Percentiles rank a stretch among this genome's conserved stretches.
phyloP scores from a whole-genome alignment of 2,113 vertebrate genomes.

The Gallinago media region DNA sequence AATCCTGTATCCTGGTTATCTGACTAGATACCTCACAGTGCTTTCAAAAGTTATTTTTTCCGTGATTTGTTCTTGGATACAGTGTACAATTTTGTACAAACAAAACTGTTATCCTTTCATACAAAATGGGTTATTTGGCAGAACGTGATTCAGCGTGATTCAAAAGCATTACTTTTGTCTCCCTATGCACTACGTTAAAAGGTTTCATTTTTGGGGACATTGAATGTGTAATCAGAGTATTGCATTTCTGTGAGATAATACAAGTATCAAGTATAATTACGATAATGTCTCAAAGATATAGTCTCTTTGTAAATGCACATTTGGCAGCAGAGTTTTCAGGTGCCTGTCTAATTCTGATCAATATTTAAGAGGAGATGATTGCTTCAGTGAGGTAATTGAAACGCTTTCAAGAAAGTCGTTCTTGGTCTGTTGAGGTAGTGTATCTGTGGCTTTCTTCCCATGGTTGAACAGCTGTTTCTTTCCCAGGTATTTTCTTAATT shows the following conservation, averaged over 20 bases:
- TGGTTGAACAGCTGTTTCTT: background rate
- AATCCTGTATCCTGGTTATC: background rate
- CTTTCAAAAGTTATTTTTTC: background rate
- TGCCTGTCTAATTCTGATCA: background rate
- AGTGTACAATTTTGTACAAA: background rate
- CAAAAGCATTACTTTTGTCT: background rate
- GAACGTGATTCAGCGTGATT: background rate
- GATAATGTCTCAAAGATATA: background rate
- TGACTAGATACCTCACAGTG: background rate
- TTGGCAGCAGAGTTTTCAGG: slow-evolving; percentile 7
- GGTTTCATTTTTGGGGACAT: background rate
- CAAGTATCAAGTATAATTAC: background rate
- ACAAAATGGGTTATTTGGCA: background rate
- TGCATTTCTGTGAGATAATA: background rate
- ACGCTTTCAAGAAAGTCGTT: background rate
- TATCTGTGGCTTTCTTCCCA: background rate
- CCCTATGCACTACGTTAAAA: background rate
- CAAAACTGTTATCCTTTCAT: background rate
- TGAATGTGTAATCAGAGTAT: background rate
- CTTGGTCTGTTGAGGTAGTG: background rate
- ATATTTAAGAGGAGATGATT: background rate
- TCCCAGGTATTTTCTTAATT: background rate
- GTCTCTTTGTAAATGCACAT: background rate
- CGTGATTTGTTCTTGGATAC: background rate
- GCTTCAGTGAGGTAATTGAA: background rate